phyloP scores from a whole-genome alignment of 2,113 vertebrate species.

The Salvelinus namaycush region DNA sequence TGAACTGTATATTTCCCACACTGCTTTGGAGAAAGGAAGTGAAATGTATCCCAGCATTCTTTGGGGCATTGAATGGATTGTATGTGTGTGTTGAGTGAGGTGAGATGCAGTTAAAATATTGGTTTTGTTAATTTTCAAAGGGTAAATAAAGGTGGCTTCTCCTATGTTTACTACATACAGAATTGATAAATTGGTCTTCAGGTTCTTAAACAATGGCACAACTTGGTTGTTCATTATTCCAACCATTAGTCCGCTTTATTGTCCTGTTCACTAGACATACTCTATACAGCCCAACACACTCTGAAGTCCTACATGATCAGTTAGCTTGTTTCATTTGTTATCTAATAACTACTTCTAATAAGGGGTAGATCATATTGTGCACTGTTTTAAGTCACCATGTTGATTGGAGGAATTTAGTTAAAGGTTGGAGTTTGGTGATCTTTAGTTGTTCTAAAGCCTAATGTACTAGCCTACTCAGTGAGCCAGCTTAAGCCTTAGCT shows the following conservation, averaged over 20 bases:
- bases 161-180: slow-evolving; percentile 3
- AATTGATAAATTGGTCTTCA: slow-evolving; percentile 32
- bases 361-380: slow-evolving; percentile 23
- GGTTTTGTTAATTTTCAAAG: not conserved
- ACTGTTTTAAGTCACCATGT: slow-evolving; percentile 40
- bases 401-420: not conserved
- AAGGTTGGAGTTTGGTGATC: not conserved
- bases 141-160: not conserved
- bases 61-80: not conserved
- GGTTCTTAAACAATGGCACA: slow-evolving; percentile 14
- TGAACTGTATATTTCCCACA: slow-evolving; percentile 2
- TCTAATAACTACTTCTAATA: not conserved
- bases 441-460: not conserved
- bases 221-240: slow-evolving; percentile 29
- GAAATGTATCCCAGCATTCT: slow-evolving; percentile 7
- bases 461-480: slow-evolving; percentile 28
- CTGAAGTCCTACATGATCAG: not conserved
- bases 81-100: slow-evolving; percentile 5
- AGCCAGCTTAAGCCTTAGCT: not conserved
- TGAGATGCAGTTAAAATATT: not conserved
- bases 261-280: not conserved
- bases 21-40: slow-evolving; percentile 16
- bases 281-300: not conserved
- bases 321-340: not conserved
- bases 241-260: slow-evolving; percentile 1